These are phyloP conservation scores for Andrena bucephala DNA, from an alignment of 2,888 invertebrate genomes.

Conservation along the genomic window DNA sequence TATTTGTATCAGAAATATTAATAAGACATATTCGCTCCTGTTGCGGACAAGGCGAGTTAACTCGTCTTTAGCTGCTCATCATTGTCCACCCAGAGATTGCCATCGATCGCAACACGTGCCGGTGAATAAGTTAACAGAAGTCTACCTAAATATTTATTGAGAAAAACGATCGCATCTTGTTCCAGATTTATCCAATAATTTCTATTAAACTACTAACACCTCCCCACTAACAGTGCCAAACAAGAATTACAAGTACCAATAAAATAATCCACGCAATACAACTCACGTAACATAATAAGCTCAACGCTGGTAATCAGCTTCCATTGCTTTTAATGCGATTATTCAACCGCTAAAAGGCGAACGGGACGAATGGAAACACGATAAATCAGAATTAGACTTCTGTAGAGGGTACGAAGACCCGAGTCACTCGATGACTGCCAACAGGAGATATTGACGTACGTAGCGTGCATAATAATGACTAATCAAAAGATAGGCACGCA, in stretches of 20 bases:
- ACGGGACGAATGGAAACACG: not conserved
- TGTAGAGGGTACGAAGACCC: constrained; percentile 16
- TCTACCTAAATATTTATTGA: too few relatives aligned
- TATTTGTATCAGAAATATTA: too few relatives aligned
- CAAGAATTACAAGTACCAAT: not conserved
- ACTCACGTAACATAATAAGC: not conserved
- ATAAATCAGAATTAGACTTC: constrained; percentile 47
- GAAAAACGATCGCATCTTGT: too few relatives aligned
- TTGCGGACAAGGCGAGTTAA: too few relatives aligned
- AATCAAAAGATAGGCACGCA: constrained; percentile 37
- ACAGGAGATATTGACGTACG: constrained; percentile 57
- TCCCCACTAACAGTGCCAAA: too few relatives aligned
- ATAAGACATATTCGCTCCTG: too few relatives aligned
- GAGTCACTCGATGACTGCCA: constrained; percentile 59
- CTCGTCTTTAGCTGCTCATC: too few relatives aligned
- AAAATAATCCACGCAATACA: not conserved
- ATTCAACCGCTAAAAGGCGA: constrained; percentile 1
- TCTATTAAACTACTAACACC: too few relatives aligned
- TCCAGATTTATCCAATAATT: too few relatives aligned
- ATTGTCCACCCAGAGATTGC: too few relatives aligned
- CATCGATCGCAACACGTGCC: too few relatives aligned
- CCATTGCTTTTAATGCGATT: not conserved
- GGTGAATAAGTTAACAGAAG: not conserved
- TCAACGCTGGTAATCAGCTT: not conserved
- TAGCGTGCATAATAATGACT: constrained; percentile 62